Base-by-base conservation (phyloP, 2,113 vertebrate genomes). In the Pelodiscus sinensis region DNA sequence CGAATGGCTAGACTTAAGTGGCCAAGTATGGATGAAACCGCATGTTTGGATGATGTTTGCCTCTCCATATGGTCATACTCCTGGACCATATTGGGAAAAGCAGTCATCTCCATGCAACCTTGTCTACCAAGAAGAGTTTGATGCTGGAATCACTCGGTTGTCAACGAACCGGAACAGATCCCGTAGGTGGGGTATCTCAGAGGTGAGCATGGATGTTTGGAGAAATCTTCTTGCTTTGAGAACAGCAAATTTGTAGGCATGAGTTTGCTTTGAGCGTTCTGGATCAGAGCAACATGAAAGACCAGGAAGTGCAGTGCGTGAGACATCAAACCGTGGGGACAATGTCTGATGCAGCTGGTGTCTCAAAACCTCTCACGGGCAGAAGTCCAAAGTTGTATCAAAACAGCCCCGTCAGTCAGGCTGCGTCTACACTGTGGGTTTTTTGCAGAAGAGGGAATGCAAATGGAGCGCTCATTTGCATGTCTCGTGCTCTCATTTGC, bases 151-250 rank as follows among this genome's bases (percentile, higher is more conserved):
- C 38, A 18, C 62, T 82, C 78, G 73, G 16, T 29, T 84, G 10
- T 56, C 22, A 82, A 29, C 4, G 31, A 88, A 56, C 3, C 84
- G 15, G 55, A 90, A 90, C 62, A 8, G 51, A 8, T 3, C 1
- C 56, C 6, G 85, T 90, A 79, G 2, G 1, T 19, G 58, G n/a
- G 29, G 88, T 8, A 44, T 0, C 0, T 14, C 18, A 68, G 13
- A 9, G 62, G 75, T 0, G 0, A 80, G 15, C 10, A 29, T 60
- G 68, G 83, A 89, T 31, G 65, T 21, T 16, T 22, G 51, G 24
- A 55, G 93, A 2, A 38, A 38, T 21, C 35, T 65, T 84, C 86
- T 9, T 86, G 1, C 38, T 82, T 24, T 44, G 54, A 79, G 38
- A 85, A n/a, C 0, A 58, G 57, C 57, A 25, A 4, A 24, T 44